phyloP scores from a whole-genome alignment of 2,797 vertebrate genomes.

The Sebastolobus alascanus region DNA sequence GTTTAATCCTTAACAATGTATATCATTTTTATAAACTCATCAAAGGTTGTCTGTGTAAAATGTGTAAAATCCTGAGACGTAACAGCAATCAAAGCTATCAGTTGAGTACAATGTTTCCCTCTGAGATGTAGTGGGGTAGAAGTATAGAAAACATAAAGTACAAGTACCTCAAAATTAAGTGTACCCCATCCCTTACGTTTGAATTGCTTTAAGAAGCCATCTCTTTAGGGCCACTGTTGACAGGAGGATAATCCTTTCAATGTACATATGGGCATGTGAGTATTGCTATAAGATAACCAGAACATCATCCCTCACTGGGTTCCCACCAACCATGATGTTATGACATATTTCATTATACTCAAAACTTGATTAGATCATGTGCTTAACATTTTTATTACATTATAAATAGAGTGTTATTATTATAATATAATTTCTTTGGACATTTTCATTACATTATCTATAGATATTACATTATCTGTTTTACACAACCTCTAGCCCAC shows the following conservation, averaged over 20 bases:
- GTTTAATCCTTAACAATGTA: too few relatives aligned
- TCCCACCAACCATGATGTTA: not conserved
- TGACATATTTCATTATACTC: not conserved
- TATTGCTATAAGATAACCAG: not conserved
- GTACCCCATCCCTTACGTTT: too few relatives aligned
- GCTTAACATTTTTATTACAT: not conserved
- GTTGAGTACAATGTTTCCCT: not conserved
- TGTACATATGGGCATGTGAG: rapidly evolving
- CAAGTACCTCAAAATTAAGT: too few relatives aligned
- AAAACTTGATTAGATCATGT: not conserved
- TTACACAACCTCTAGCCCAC: not conserved
- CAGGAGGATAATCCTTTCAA: too few relatives aligned
- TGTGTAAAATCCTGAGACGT: too few relatives aligned
- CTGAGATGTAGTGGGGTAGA: too few relatives aligned
- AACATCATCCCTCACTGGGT: not conserved
- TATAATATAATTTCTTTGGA: not conserved
- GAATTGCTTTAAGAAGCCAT: too few relatives aligned
- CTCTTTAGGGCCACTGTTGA: too few relatives aligned
- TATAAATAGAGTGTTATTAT: not conserved
- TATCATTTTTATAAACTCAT: too few relatives aligned
- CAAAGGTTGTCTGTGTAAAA: too few relatives aligned
- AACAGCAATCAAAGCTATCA: too few relatives aligned
- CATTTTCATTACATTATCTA: not conserved
- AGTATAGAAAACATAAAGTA: too few relatives aligned
- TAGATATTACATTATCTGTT: not conserved